phyloP scores from a whole-genome alignment of 1,140 invertebrate genomes.

The Drosophila navojoa region DNA sequence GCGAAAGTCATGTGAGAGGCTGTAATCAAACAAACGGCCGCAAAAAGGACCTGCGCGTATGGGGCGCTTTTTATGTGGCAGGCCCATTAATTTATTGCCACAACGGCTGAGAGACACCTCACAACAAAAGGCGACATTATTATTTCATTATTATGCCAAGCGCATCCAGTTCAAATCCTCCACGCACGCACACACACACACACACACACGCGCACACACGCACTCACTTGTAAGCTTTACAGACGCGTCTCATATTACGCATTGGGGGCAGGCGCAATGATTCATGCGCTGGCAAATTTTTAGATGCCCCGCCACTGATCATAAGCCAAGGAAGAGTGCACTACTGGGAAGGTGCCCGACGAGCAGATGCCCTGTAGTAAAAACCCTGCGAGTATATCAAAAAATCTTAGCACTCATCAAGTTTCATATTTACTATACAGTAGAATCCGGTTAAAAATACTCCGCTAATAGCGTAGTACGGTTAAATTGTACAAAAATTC shows the following conservation, averaged over 20 bases:
- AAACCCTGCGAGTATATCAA: too few species aligned
- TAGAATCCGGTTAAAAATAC: too few species aligned
- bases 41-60: slow-evolving; percentile 54
- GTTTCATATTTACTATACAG: too few species aligned
- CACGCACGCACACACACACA: slow-evolving; percentile 28
- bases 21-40: slow-evolving; percentile 61
- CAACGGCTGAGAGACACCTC: slow-evolving; percentile 65
- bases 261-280: slow-evolving; percentile 48
- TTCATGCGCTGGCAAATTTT: slow-evolving; percentile 77
- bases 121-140: slow-evolving; percentile 80
- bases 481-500: too few species aligned
- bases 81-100: slow-evolving; percentile 79
- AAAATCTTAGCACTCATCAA: too few species aligned
- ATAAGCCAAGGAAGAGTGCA: slow-evolving; percentile 65
- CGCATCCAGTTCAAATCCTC: slow-evolving; percentile 55
- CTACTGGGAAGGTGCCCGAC: slow-evolving; percentile 11
- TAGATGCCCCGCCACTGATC: slow-evolving; percentile 57
- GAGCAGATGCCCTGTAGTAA: background rate
- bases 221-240: slow-evolving; percentile 10
- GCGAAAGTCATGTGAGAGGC: slow-evolving; percentile 38
- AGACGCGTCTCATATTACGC: slow-evolving; percentile 46
- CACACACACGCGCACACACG: background rate
- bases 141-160: slow-evolving; percentile 83
- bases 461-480: too few species aligned
- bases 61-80: slow-evolving; percentile 71